Evolutionary conservation across 1,140 invertebrate species (phyloP).

Genomic region (Cylas formicarius): DNA sequence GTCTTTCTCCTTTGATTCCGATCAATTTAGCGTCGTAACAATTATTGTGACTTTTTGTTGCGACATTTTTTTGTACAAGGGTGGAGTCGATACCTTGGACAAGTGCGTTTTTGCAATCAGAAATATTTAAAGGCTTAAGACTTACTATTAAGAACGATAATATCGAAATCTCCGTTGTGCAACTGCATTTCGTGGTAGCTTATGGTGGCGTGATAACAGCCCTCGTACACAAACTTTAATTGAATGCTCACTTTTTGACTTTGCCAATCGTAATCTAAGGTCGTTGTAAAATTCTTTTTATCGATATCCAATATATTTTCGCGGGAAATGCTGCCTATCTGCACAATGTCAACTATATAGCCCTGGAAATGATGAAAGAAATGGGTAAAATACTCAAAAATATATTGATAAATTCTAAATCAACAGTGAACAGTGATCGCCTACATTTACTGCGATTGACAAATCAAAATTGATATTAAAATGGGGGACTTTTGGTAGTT

Average conservation of each 20-base stretch:
- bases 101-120: constrained; percentile 2
- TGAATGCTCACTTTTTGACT: constrained; percentile 58
- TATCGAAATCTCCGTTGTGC: constrained; percentile 87
- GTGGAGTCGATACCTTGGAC: constrained; percentile 67
- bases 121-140: constrained; percentile 19
- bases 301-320: constrained; percentile 40
- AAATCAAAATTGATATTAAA: no score
- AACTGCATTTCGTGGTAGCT: constrained; percentile 69
- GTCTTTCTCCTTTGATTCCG: constrained; percentile 55
- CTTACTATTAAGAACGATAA: constrained; percentile 82
- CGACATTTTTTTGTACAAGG: constrained; percentile 80
- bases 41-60: constrained; percentile 73
- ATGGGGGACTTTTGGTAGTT: no score
- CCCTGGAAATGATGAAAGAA: no score
- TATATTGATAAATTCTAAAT: no score
- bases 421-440: no score
- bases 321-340: constrained; percentile 41
- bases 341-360: constrained; percentile 50
- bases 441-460: no score
- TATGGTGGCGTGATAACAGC: constrained; percentile 76
- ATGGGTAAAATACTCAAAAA: no score
- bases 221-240: constrained; percentile 60
- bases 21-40: constrained; percentile 80
- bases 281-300: constrained; percentile 51
- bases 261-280: constrained; percentile 57